Conservation (phyloP, 2,113 vertebrate species). For the Menidia beryllina region DNA sequence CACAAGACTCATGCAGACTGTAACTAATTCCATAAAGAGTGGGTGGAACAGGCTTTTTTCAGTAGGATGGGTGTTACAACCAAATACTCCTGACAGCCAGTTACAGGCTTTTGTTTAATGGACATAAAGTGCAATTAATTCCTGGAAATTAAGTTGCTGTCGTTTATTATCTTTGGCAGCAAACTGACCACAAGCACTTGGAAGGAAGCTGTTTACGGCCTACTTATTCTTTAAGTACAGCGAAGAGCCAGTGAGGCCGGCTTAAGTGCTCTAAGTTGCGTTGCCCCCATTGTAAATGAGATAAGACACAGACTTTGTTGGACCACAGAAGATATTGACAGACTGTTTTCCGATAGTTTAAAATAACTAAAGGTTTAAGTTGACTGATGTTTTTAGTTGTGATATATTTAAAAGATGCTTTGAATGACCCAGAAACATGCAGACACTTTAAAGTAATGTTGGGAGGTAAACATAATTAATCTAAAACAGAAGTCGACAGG, state of each 20-base stretch:
- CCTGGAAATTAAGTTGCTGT: slow-evolving; percentile 31
- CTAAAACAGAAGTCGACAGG: too few species aligned
- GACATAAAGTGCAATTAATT: slow-evolving; percentile 63
- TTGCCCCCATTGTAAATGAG: neutral
- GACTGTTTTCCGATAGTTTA: fast-evolving
- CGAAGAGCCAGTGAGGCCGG: neutral
- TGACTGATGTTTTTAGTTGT: too few species aligned
- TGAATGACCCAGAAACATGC: too few species aligned
- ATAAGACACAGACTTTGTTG: neutral
- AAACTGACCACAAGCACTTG: slow-evolving; percentile 60
- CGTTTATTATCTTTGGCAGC: slow-evolving; percentile 61
- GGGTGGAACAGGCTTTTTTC: slow-evolving; percentile 4
- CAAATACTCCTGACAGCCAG: slow-evolving; percentile 24
- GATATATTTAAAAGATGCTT: neutral
- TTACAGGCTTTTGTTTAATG: slow-evolving; percentile 55
- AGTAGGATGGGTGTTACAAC: slow-evolving; percentile 22
- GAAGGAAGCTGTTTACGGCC: slow-evolving; percentile 49
- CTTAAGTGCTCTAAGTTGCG: slow-evolving; percentile 43
- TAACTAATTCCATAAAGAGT: slow-evolving; percentile 9
- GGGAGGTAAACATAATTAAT: too few species aligned
- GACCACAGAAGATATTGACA: neutral
- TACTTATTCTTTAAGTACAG: slow-evolving; percentile 46
- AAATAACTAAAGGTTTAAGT: neutral
- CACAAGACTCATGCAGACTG: slow-evolving; percentile 1
- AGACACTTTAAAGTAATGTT: too few species aligned